Conservation (phyloP, 2,113 vertebrate genomes). For the Actinemys pallida region DNA sequence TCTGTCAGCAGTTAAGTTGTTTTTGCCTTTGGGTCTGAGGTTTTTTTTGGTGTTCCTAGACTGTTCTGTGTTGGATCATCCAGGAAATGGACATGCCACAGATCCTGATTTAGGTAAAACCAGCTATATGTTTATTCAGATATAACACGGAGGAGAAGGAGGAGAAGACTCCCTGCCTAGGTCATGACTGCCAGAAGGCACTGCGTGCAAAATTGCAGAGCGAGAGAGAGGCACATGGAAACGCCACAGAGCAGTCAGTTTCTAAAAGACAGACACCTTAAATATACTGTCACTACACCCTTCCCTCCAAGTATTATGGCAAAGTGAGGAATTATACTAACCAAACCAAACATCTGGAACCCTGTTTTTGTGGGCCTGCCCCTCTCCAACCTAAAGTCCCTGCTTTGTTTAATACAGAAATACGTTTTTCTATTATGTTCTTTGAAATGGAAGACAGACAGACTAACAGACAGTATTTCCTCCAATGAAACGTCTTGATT, state of each 20-base stretch:
- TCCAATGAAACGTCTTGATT: no score
- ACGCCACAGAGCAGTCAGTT: neutral
- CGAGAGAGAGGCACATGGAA: neutral
- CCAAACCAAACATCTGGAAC: neutral
- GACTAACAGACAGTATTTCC: neutral
- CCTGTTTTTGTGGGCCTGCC: neutral
- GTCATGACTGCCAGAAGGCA: neutral
- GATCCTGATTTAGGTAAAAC: neutral
- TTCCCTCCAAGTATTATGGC: neutral
- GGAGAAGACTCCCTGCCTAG: neutral
- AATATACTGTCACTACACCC: rapidly evolving
- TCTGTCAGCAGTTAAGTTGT: neutral
- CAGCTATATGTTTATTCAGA: neutral
- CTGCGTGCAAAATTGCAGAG: no score
- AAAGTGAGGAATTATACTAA: neutral
- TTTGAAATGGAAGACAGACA: rapidly evolving
- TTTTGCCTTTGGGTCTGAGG: neutral
- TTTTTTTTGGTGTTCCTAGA: neutral
- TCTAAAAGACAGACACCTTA: neutral
- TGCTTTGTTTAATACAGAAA: neutral
- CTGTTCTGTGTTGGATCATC: neutral
- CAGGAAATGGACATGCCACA: neutral
- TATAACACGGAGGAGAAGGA: neutral
- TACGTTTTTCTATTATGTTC: neutral
- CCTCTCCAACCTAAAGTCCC: neutral